Base-by-base conservation (phyloP, 2,888 invertebrate species). In the Platypus cylindrus region DNA sequence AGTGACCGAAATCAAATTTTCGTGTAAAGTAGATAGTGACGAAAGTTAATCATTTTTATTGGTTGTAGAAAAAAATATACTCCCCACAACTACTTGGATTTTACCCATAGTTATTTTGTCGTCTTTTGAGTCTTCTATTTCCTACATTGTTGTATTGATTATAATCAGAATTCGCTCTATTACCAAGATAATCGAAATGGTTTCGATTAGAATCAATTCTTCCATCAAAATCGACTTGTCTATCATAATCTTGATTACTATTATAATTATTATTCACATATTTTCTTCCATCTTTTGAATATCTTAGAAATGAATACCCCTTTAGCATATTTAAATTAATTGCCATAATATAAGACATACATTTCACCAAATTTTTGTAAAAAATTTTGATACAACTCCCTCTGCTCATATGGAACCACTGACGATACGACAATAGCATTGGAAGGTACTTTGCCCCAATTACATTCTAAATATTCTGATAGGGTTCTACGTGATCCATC, bases 391-490 rank as follows among this genome's bases (percentile, higher is more conserved):
- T 72, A 80, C 55, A 62, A 61, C 36, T 58, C 61, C 28, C 81
- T 66, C 26, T 67, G 64, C 9, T 71, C 66, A 5, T 60, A 56
- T 5, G 68, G 59, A 5, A 75, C 75, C 0, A 84, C 89, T 5
- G 89, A 89, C n/a, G 83, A 80, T 2, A 84, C 80, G 1, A 90
- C 84, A 5, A 91, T 59, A 1, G 87, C 85, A 59, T 87, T 80
- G 0, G 86, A 75, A 0, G 87, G 87, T 8, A 84, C 78, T 29
- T 66, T 62, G 4, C 87, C 91, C 91, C 91, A 91, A 60, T 86
- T 78, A 55, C 91, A 91, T 17, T 62, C 62, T 33, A 70, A 67
- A 59, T 76, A 86, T 32, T 83, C 75, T 1, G 70, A 70, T 8
- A 87, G 60, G 0, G 77, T 62, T 11, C 66, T 68, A 1, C 85